Conservation (phyloP, 2,113 vertebrate species). For the Colaptes auratus region DNA sequence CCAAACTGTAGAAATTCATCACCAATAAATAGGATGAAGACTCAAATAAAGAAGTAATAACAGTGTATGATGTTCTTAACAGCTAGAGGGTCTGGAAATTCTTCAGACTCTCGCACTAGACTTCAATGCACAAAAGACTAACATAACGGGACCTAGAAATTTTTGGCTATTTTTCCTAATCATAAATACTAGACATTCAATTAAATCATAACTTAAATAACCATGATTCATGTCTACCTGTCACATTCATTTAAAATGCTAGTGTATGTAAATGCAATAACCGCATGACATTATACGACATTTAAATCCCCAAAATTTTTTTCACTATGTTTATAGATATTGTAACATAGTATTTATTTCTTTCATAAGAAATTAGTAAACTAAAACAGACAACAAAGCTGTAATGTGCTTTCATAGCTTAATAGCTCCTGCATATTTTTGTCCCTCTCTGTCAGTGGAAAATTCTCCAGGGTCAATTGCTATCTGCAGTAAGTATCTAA, state of each 20-base stretch:
- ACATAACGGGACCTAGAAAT: background rate
- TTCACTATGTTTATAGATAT: background rate
- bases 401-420: background rate
- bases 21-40: background rate
- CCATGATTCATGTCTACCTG: background rate
- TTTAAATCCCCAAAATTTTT: background rate
- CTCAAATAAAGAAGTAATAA: background rate
- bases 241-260: background rate
- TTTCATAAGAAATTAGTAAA: background rate
- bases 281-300: background rate
- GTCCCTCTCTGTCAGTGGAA: background rate
- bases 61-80: background rate
- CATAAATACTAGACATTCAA: background rate
- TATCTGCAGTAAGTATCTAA: background rate
- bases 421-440: background rate
- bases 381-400: background rate
- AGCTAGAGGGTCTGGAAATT: background rate
- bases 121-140: background rate
- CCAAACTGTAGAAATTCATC: background rate
- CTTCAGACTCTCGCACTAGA: background rate
- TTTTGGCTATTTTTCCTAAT: background rate
- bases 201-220: background rate
- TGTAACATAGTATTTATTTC: background rate
- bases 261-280: background rate
- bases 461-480: background rate